Base-by-base conservation (phyloP, 2,888 invertebrate genomes). In the Catocala nupta region DNA sequence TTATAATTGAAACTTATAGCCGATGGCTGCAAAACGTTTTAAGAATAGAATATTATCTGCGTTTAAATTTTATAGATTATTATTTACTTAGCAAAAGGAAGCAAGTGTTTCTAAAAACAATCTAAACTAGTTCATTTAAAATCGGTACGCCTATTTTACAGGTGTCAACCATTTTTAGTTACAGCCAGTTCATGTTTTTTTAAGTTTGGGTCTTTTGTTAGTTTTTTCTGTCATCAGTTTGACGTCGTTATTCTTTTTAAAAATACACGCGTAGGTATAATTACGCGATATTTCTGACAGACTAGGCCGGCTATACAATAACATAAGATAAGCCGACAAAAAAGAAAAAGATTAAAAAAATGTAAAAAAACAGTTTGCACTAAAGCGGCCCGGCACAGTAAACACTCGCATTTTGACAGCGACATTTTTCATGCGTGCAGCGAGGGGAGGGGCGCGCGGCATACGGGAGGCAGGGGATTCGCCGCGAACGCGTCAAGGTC, bases 401-500 rank as follows among this genome's bases (percentile, higher is more conserved):
- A 63, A 73, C 75, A 75, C 68, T 73, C 74, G 76, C 74, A 60
- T 72, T 80, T 79, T 78, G 81, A 82, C 83, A 79, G 81, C 82
- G 83, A 81, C 81, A 85, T 84, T 86, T 88, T 88, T 86, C 83
- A 86, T 86, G 87, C 85, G 82, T 88, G 88, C 86, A 85, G 64
- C 69, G 80, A 69, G 75, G 73, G 59, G 68, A 36, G 67, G 48
- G 57, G 71, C 55, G 56, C 9, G 65, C n/a, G 70, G 71, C 63
- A 73, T 67, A 72, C 68, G 66, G 73, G 71, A 71, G 71, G 70
- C 74, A 42, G 34, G 43, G 77, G 73, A 64, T 74, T 74, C 73
- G 72, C 76, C 78, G 73, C 84, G 83, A 80, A 80, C 88, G 85
- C 90, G 86, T 90, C 94, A 95, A 95, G 94, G 95, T 95, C 94